Evolutionary conservation across 2,888 invertebrate genomes (phyloP), one percentile per base, ranked within the genome.

Genomic region (Ctenicera cuprea): DNA sequence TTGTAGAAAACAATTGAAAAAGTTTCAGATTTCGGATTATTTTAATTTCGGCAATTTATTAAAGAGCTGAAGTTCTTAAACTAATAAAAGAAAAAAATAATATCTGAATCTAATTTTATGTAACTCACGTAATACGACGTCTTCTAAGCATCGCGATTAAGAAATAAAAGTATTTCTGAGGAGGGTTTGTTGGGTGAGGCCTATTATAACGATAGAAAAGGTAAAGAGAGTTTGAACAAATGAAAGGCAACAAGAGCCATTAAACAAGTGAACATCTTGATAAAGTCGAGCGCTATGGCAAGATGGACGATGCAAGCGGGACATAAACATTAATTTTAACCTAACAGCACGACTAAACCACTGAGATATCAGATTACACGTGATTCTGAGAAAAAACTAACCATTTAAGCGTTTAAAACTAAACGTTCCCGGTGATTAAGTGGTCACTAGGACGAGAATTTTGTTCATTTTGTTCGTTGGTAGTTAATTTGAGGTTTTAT

Each of bases 251-350:
- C 85, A 82, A 83, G 84, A 81, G 81, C 85, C 86, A 86, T 87
- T 87, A 86, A 87, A 86, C 86, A 86, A 86, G 85, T 85, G 85
- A 86, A 87, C 87, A 87, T 87, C 87, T 87, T 87, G 87, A 87
- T 87, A 87, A 87, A 85, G 82, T 80, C 83, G 83, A 82, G 83
- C 83, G 82, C 82, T 81, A 82, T 80, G 83, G 82, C 83, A 86
- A 86, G 87, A 87, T 86, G 86, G 84, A 87, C 87, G 86, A 82
- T 82, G 83, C 82, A 82, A 81, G 79, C 81, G 79, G 81, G 83
- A 84, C 86, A 87, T 87, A 87, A 87, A 87, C 87, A 87, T 87
- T 87, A 87, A 87, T 87, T 87, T 87, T 86, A 86, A 85, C 83
- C 84, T 85, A 85, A 86, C 86, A 85, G 85, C 85, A 83, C 82